Conservation (phyloP, 2,888 invertebrate species). For the Tryphoninae sp. region DNA sequence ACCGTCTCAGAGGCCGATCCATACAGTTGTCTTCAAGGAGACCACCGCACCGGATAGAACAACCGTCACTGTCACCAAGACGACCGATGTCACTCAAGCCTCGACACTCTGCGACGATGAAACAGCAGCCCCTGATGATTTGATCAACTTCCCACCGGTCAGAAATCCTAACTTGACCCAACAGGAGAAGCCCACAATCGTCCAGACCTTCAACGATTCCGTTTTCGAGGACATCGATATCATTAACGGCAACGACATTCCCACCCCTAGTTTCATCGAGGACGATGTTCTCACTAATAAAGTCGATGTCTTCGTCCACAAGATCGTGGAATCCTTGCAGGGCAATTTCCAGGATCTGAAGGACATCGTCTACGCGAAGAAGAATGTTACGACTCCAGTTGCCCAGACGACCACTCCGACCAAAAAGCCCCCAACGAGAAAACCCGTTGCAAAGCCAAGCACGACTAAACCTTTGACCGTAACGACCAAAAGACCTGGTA, state of each 20-base stretch:
- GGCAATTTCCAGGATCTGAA: slow-evolving; percentile 91
- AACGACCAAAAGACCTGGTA: slow-evolving; percentile 67
- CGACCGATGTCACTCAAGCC: slow-evolving; percentile 33
- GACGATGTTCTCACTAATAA: slow-evolving; percentile 90
- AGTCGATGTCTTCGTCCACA: slow-evolving; percentile 91
- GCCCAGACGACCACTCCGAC: slow-evolving; percentile 75
- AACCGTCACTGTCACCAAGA: slow-evolving; percentile 15
- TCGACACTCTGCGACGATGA: slow-evolving; percentile 82
- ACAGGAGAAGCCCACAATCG: slow-evolving; percentile 79
- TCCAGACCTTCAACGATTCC: slow-evolving; percentile 76
- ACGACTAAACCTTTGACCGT: slow-evolving; percentile 70
- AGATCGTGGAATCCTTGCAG: slow-evolving; percentile 91
- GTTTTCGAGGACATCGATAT: slow-evolving; percentile 74
- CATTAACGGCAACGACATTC: slow-evolving; percentile 86
- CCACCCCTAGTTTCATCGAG: slow-evolving; percentile 90
- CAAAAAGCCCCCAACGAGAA: slow-evolving; percentile 69
- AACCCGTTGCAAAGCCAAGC: slow-evolving; percentile 61
- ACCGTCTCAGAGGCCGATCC: slow-evolving; percentile 53
- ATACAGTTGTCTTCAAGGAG: slow-evolving; percentile 67
- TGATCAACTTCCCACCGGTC: slow-evolving; percentile 92
- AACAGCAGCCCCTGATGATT: slow-evolving; percentile 86
- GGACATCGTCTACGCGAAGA: slow-evolving; percentile 87
- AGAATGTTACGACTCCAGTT: slow-evolving; percentile 74
- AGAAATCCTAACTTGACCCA: slow-evolving; percentile 90
- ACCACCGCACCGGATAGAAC: slow-evolving; percentile 48